These are phyloP conservation scores for Porites divaricata DNA, from an alignment of 92 coral and sea anemone genomes.

Conservation along the genomic window DNA sequence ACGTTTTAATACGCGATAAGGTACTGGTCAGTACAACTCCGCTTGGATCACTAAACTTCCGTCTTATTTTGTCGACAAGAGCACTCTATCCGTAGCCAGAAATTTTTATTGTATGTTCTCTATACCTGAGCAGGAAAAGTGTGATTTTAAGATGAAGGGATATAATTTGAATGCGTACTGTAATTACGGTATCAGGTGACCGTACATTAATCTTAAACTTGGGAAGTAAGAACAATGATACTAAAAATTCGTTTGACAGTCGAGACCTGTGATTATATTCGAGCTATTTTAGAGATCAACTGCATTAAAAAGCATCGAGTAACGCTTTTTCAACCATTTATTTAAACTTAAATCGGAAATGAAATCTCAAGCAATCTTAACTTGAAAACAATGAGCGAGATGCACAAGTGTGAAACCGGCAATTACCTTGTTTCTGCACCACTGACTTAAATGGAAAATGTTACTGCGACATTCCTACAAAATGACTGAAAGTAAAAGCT, in stretches of 20 bases:
- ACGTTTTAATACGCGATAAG: neutral
- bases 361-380: neutral
- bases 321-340: neutral
- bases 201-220: neutral
- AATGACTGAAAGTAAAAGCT: neutral
- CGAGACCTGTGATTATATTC: neutral
- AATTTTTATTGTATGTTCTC: neutral
- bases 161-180: neutral
- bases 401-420: neutral
- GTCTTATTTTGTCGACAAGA: neutral
- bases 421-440: neutral
- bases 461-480: neutral
- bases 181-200: neutral
- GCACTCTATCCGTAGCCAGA: neutral
- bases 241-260: neutral
- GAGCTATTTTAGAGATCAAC: neutral
- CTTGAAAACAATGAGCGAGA: neutral
- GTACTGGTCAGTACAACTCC: neutral
- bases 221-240: neutral
- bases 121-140: neutral
- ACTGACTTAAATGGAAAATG: neutral
- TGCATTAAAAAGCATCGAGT: neutral
- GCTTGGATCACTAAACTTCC: neutral
- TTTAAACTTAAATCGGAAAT: neutral
- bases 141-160: neutral